Percentiles rank a stretch among this genome's conserved stretches.
Conservation (phyloP, 2,797 vertebrate species). For the Pangasius macronema region DNA sequence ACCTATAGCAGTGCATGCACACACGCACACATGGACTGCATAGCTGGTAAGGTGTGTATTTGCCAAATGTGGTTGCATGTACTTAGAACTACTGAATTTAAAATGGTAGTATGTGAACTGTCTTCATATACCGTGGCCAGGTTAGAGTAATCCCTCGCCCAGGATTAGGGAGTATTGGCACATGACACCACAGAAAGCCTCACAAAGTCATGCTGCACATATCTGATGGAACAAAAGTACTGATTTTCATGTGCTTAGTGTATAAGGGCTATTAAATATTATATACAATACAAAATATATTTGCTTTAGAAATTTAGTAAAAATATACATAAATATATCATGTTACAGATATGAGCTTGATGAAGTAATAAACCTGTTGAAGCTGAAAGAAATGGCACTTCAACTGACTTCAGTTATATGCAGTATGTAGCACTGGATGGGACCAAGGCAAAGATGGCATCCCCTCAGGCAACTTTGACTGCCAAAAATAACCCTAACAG, state of each 20-base stretch:
- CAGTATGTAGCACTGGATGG: not conserved
- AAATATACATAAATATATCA: not conserved
- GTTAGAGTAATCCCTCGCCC: slow-evolving; percentile 47
- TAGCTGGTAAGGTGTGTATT: not conserved
- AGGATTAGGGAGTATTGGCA: slow-evolving; percentile 49
- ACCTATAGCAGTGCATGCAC: not conserved
- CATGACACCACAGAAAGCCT: slow-evolving; percentile 22
- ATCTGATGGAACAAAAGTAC: not conserved
- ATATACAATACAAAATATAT: not conserved
- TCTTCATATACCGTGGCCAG: slow-evolving; percentile 40
- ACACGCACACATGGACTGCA: not conserved
- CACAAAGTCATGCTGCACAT: not conserved
- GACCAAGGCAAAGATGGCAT: not conserved
- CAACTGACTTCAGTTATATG: not conserved
- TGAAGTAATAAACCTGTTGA: not conserved
- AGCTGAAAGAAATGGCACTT: not conserved
- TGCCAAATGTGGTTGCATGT: not conserved
- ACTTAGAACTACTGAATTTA: slow-evolving; percentile 4
- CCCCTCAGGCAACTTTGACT: not conserved
- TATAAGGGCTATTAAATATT: not conserved
- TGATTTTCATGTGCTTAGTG: not conserved
- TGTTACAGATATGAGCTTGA: not conserved
- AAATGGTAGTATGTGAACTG: slow-evolving; percentile 37
- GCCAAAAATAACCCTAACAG: not conserved
- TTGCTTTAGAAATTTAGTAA: not conserved